These are phyloP conservation scores for Stigmatopora argus DNA, from an alignment of 2,113 vertebrate genomes.

Conservation along the genomic window DNA sequence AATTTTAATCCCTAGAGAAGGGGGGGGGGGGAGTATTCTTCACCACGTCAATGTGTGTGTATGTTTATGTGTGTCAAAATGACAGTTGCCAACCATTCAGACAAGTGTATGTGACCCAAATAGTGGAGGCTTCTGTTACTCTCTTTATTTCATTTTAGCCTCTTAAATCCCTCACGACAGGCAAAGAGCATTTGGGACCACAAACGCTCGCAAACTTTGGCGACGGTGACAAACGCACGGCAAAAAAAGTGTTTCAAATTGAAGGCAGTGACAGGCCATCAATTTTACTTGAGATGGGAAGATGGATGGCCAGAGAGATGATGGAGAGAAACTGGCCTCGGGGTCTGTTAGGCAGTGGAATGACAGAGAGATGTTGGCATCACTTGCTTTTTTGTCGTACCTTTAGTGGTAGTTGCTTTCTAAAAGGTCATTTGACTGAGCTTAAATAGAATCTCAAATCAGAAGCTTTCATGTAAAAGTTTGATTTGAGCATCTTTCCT, in stretches of 20 bases:
- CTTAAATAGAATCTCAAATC: too few relatives aligned
- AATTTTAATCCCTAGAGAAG: constrained; percentile 56
- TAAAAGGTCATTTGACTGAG: too few relatives aligned
- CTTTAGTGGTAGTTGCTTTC: too few relatives aligned
- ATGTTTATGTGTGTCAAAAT: constrained; percentile 33
- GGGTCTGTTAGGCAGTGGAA: constrained; percentile 20
- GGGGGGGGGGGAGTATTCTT: constrained; percentile 22
- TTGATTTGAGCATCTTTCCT: too few relatives aligned
- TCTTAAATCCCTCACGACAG: constrained; percentile 28
- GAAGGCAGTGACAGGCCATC: constrained; percentile 51
- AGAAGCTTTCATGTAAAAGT: too few relatives aligned
- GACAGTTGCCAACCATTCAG: constrained; percentile 46
- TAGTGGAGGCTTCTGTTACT: constrained; percentile 11
- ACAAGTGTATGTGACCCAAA: constrained; percentile 58
- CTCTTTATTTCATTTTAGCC: neutral
- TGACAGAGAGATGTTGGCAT: neutral
- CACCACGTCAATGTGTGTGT: constrained; percentile 23
- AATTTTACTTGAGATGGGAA: constrained; percentile 24
- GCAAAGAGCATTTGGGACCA: constrained; percentile 16
- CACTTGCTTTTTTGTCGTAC: neutral
- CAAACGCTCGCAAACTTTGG: neutral
- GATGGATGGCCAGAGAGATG: constrained; percentile 25
- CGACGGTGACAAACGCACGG: constrained; percentile 20
- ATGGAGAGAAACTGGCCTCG: constrained; percentile 14
- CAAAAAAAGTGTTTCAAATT: constrained; percentile 34